Conservation (phyloP, 2,888 invertebrate species). For the Eilema sororculum region DNA sequence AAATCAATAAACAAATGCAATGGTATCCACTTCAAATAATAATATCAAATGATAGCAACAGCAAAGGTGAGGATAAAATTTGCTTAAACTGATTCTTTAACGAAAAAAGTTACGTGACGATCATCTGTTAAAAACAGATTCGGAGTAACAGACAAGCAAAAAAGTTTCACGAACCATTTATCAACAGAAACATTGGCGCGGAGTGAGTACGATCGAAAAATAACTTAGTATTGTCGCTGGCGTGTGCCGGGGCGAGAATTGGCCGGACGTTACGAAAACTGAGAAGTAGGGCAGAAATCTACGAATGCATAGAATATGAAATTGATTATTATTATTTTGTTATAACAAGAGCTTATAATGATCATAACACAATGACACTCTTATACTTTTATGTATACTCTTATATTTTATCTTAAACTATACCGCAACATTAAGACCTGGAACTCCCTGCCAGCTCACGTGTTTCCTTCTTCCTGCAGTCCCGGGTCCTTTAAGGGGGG, state of each 20-base stretch:
- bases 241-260: conserved; percentile 34
- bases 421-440: too few species aligned
- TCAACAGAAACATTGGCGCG: conserved; percentile 46
- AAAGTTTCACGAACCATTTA: conserved; percentile 46
- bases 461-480: too few species aligned
- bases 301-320: background rate
- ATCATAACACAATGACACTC: too few species aligned
- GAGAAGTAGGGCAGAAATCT: conserved; percentile 17
- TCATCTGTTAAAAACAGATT: conserved; percentile 29
- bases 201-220: conserved; percentile 62
- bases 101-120: conserved; percentile 24
- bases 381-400: too few species aligned
- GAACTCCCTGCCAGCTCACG: too few species aligned
- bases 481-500: too few species aligned
- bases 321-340: background rate
- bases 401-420: too few species aligned
- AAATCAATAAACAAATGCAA: too few species aligned
- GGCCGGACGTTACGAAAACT: conserved; percentile 31
- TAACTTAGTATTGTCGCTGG: conserved; percentile 61
- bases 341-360: too few species aligned
- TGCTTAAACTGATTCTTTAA: background rate
- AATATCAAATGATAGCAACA: background rate
- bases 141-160: conserved; percentile 38
- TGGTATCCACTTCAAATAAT: background rate
- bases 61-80: background rate